Conservation (phyloP, 1,140 invertebrate genomes). For the Metaphire vulgaris region DNA sequence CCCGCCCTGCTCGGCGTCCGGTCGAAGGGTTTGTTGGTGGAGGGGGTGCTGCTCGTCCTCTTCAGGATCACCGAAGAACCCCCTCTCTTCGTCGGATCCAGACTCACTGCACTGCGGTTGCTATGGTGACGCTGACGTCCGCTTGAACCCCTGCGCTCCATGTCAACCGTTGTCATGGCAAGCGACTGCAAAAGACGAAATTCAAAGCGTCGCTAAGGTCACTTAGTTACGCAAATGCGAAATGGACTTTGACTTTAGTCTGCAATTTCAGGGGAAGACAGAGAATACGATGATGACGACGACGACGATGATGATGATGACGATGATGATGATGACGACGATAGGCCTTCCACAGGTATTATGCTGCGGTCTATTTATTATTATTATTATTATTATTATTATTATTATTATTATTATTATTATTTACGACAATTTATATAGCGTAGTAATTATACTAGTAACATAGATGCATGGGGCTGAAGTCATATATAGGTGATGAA, state of each 20-base stretch:
- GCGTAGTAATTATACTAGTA: not conserved
- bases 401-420: not conserved
- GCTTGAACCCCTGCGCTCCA: not conserved
- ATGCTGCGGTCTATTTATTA: too few relatives aligned
- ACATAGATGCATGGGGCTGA: not conserved
- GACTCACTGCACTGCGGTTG: not conserved
- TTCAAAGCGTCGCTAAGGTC: not conserved
- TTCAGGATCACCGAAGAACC: not conserved
- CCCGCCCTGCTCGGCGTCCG: not conserved
- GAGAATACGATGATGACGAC: not conserved
- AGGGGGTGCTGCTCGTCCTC: not conserved
- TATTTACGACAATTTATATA: not conserved
- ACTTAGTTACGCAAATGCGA: too few relatives aligned
- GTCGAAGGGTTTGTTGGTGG: not conserved
- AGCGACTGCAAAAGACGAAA: not conserved
- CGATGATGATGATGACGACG: not conserved
- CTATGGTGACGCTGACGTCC: not conserved
- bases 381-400: constrained; percentile 4
- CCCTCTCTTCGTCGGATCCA: not conserved
- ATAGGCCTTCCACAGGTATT: too few relatives aligned
- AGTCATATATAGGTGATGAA: too few relatives aligned
- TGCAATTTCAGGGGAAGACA: too few relatives aligned
- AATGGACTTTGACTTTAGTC: too few relatives aligned
- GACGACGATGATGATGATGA: not conserved
- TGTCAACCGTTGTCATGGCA: not conserved